Conservation (phyloP, 2,888 invertebrate genomes). For the Osedax fenrisi region DNA sequence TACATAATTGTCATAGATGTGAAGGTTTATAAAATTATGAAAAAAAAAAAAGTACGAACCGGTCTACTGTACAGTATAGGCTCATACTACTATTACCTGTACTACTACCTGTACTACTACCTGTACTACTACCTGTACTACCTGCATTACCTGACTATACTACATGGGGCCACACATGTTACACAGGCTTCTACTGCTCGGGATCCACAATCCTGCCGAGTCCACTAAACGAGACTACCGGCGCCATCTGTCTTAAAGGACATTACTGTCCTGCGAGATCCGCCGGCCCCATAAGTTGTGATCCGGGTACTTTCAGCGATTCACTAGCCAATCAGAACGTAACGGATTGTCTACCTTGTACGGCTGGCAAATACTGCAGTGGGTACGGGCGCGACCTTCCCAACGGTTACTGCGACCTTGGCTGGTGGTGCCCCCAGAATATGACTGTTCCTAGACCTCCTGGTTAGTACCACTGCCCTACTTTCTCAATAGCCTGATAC, state of each 20-base stretch:
- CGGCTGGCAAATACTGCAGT: slow-evolving; percentile 41
- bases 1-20: too few species aligned
- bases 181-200: slow-evolving; percentile 29
- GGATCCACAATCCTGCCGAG: slow-evolving; percentile 42
- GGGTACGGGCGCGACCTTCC: slow-evolving; percentile 42
- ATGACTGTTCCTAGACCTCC: slow-evolving; percentile 45
- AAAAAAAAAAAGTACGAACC: too few species aligned
- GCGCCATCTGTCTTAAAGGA: slow-evolving; percentile 47
- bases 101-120: too few species aligned
- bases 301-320: slow-evolving; percentile 42
- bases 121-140: too few species aligned
- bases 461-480: too few species aligned
- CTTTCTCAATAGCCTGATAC: too few species aligned
- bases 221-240: slow-evolving; percentile 45
- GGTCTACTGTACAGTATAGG: too few species aligned
- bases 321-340: slow-evolving; percentile 41
- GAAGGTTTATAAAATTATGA: too few species aligned
- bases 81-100: too few species aligned
- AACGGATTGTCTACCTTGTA: slow-evolving; percentile 44
- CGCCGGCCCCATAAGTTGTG: slow-evolving; percentile 40
- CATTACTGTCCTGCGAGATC: slow-evolving; percentile 45
- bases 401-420: slow-evolving; percentile 41
- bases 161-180: too few species aligned
- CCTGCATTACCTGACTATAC: too few species aligned
- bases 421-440: slow-evolving; percentile 44